Conservation (phyloP, 2,888 invertebrate genomes). For the Lasioglossum villosulum region DNA sequence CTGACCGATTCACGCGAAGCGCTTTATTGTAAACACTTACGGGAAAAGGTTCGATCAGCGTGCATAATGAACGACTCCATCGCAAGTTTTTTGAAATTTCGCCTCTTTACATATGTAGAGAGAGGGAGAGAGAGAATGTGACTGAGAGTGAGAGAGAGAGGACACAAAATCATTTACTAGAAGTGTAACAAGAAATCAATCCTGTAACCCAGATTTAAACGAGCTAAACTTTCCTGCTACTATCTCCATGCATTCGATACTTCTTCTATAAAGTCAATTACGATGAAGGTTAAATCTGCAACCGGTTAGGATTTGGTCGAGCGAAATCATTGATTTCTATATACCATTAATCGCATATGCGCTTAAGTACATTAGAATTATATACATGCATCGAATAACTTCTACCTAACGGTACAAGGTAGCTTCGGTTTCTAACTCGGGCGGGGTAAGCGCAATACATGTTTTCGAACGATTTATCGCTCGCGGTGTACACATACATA, state of each 20-base stretch:
- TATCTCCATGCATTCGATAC: not conserved
- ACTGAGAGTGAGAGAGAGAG: not conserved
- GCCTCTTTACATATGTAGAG: not conserved
- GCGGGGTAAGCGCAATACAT: constrained; percentile 76
- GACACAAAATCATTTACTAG: not conserved
- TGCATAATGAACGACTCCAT: not conserved
- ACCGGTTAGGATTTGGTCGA: constrained; percentile 34
- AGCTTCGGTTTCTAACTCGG: constrained; percentile 55
- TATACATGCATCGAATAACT: constrained; percentile 37
- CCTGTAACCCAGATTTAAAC: not conserved
- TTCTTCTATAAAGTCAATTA: not conserved
- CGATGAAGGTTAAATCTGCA: constrained; percentile 51
- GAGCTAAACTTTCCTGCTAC: not conserved
- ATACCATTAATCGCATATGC: constrained; percentile 30
- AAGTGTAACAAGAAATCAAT: not conserved
- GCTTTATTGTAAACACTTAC: not conserved
- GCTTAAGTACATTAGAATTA: constrained; percentile 36
- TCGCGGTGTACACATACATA: not conserved
- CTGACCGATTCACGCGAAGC: not conserved
- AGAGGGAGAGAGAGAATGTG: not conserved
- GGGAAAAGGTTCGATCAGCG: not conserved
- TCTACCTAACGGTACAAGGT: constrained; percentile 34
- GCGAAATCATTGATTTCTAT: constrained; percentile 54
- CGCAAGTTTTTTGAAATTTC: not conserved
- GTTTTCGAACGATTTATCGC: constrained; percentile 45